Conservation (phyloP, 2,113 vertebrate species). For the Semicossyphus pulcher region DNA sequence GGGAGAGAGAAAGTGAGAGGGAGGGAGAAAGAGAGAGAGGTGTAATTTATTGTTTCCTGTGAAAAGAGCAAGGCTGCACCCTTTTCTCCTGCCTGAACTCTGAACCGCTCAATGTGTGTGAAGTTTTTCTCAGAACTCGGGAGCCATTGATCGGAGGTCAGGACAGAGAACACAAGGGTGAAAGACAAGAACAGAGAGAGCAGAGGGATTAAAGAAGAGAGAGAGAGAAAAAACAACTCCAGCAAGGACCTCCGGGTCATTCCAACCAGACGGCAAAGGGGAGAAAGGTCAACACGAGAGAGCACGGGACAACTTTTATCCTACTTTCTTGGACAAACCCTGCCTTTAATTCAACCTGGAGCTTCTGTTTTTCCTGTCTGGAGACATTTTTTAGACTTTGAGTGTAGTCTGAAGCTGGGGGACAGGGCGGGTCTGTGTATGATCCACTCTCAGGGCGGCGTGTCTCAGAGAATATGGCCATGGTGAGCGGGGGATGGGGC, state of each 20-base stretch:
- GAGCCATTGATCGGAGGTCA: conserved; percentile 72
- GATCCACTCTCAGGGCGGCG: conserved; percentile 55
- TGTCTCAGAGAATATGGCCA: conserved; percentile 89
- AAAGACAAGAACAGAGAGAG: conserved; percentile 57
- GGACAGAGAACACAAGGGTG: conserved; percentile 46
- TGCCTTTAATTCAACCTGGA: conserved; percentile 1
- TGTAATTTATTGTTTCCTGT: conserved; percentile 88
- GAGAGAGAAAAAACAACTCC: conserved; percentile 43
- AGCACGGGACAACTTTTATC: conserved; percentile 18
- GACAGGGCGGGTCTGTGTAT: conserved; percentile 64
- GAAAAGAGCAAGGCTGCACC: conserved; percentile 76
- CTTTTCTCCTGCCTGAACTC: conserved; percentile 80
- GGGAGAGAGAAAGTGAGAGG: conserved; percentile 57
- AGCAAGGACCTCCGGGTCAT: conserved; percentile 65
- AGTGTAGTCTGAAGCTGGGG: conserved; percentile 18
- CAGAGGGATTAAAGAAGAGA: conserved; percentile 62
- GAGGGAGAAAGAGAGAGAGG: conserved; percentile 61
- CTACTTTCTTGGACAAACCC: conserved; percentile 19
- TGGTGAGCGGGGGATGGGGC: conserved; percentile 94
- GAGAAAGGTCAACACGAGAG: conserved; percentile 67
- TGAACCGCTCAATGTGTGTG: conserved; percentile 70
- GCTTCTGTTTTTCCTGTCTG: background rate
- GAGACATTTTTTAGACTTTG: conserved; percentile 11
- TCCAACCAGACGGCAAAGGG: conserved; percentile 57
- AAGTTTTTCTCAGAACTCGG: conserved; percentile 68